Evolutionary conservation across 1,140 invertebrate genomes (phyloP).

Genomic region (Cardiocondyla obscurior): DNA sequence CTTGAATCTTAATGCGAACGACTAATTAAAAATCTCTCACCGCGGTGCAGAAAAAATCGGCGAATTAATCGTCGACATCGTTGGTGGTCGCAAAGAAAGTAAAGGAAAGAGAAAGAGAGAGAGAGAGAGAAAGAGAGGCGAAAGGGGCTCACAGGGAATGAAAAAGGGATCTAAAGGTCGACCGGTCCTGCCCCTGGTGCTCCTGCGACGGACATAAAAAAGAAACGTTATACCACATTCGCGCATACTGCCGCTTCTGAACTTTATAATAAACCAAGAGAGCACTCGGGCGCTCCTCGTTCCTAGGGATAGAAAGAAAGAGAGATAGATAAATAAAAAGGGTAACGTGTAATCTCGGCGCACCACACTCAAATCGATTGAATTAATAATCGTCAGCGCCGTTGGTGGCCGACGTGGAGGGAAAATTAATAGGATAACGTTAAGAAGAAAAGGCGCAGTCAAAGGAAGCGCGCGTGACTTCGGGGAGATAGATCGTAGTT

Average conservation of each 20-base stretch:
- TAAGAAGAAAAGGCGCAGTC: background rate
- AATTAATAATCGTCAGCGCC: constrained; percentile 43
- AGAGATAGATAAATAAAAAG: constrained; percentile 33
- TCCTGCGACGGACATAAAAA: constrained; percentile 31
- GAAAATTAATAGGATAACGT: constrained; percentile 13
- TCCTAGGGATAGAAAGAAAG: background rate
- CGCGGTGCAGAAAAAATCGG: constrained; percentile 32
- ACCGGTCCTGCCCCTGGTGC: constrained; percentile 24
- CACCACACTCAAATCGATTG: constrained; percentile 20
- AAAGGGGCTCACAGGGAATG: constrained; percentile 4
- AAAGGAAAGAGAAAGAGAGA: background rate
- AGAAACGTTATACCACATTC: constrained; percentile 14
- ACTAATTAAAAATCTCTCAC: constrained; percentile 51
- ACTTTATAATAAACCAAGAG: constrained; percentile 38
- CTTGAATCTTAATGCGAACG: constrained; percentile 25
- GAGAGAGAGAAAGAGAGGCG: background rate
- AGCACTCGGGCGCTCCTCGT: background rate
- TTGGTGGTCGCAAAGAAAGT: constrained; percentile 34
- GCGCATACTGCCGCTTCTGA: constrained; percentile 21
- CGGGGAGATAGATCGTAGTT: background rate
- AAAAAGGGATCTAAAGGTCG: constrained; percentile 40
- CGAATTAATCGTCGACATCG: constrained; percentile 50
- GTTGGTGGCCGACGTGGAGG: constrained; percentile 8
- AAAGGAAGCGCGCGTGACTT: background rate
- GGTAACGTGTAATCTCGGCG: constrained; percentile 17